Conservation (phyloP, 2,797 vertebrate species). For the Melanogrammus aeglefinus region DNA sequence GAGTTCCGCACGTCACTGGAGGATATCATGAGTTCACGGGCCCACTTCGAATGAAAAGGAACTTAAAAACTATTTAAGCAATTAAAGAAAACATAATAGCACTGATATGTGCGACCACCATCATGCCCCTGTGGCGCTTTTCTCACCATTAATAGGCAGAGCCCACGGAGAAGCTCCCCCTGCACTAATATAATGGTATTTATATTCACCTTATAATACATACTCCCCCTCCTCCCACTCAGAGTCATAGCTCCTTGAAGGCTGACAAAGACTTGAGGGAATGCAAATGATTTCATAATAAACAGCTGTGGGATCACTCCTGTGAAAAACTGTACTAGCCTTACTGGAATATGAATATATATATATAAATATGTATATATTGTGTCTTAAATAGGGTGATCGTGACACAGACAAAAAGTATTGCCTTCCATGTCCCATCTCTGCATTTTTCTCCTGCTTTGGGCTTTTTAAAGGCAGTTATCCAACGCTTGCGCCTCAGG, state of each 20-base stretch:
- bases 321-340: neutral
- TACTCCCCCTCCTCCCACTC: neutral
- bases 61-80: neutral
- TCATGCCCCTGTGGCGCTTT: no score
- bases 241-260: neutral
- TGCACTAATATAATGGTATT: neutral
- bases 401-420: neutral
- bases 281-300: neutral
- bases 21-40: neutral
- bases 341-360: neutral
- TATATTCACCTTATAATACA: neutral
- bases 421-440: neutral
- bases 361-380: neutral
- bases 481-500: neutral
- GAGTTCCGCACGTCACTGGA: neutral
- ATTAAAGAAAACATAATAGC: neutral
- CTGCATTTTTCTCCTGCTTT: neutral
- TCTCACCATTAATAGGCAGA: no score
- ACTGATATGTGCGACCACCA: neutral
- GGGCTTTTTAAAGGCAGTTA: neutral
- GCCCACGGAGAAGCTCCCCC: no score
- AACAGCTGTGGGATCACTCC: neutral
- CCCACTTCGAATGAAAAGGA: neutral
- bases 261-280: neutral
- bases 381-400: neutral